These are phyloP conservation scores for Parnassius apollo DNA, from an alignment of 2,888 invertebrate species.

Conservation along the genomic window DNA sequence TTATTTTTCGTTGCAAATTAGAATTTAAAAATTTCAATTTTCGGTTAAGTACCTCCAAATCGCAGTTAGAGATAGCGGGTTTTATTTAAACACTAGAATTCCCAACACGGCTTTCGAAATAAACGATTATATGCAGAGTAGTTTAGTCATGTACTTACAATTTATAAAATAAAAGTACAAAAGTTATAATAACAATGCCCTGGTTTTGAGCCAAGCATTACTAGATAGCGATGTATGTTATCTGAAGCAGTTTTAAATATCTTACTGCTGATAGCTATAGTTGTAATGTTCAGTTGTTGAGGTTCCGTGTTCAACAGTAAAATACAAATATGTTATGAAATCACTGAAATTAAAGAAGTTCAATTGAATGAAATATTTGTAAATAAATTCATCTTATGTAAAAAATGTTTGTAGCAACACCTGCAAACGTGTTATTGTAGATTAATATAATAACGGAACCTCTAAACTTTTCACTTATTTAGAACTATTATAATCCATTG, in stretches of 20 bases:
- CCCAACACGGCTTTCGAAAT: too few relatives aligned
- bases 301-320: slow-evolving; percentile 34
- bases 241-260: slow-evolving; percentile 39
- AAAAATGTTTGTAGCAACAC: too few relatives aligned
- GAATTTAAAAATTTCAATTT: too few relatives aligned
- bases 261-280: slow-evolving; percentile 47
- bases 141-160: too few relatives aligned
- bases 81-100: background rate
- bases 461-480: slow-evolving; percentile 12
- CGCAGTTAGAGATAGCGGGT: too few relatives aligned
- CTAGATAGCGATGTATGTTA: slow-evolving; percentile 53
- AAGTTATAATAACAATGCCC: slow-evolving; percentile 41
- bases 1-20: too few relatives aligned
- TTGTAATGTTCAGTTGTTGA: slow-evolving; percentile 43
- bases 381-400: too few relatives aligned
- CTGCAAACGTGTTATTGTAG: too few relatives aligned
- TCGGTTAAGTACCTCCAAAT: too few relatives aligned
- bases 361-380: too few relatives aligned
- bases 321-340: background rate
- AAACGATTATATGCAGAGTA: too few relatives aligned
- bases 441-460: slow-evolving; percentile 1
- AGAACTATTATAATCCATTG: slow-evolving; percentile 11
- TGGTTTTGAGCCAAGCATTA: slow-evolving; percentile 45
- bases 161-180: slow-evolving; percentile 28
- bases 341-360: too few relatives aligned